These are phyloP conservation scores for Clusia tigrina DNA, from an alignment of 2,888 invertebrate species.

Conservation along the genomic window DNA sequence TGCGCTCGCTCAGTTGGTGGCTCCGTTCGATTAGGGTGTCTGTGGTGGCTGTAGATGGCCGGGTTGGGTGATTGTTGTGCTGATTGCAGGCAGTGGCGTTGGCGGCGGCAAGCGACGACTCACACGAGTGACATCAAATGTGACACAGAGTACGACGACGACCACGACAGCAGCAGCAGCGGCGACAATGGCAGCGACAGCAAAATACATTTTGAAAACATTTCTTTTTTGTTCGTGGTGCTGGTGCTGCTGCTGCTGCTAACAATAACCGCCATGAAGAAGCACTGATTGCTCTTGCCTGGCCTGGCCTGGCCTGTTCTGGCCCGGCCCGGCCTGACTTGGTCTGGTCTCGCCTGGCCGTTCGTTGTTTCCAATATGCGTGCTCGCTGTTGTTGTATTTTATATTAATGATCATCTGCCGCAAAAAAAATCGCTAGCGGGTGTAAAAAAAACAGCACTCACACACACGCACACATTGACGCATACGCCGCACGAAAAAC, in stretches of 20 bases:
- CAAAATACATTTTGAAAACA: too few relatives aligned
- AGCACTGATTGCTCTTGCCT: constrained; percentile 1
- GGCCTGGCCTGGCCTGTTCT: background rate
- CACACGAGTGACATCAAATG: background rate
- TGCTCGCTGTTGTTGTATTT: background rate
- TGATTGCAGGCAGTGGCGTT: background rate
- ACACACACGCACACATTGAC: too few relatives aligned
- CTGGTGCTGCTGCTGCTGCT: too few relatives aligned
- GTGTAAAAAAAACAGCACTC: too few relatives aligned
- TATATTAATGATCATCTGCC: background rate
- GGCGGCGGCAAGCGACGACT: background rate
- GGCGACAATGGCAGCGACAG: background rate
- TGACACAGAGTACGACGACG: background rate
- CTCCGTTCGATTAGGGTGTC: constrained; percentile 6
- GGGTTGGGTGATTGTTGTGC: background rate
- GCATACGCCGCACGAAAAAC: too few relatives aligned
- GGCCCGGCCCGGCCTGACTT: background rate
- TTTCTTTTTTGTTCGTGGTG: background rate
- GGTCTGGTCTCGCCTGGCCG: background rate
- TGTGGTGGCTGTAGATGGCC: too few relatives aligned
- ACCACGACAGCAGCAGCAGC: background rate
- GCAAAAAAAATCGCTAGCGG: background rate
- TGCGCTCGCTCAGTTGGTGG: background rate
- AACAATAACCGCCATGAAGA: background rate
- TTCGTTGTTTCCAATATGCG: background rate